Evolutionary conservation across 2,797 vertebrate species (phyloP), one percentile per base, ranked within the genome.

Genomic region (Silurus aristotelis): DNA sequence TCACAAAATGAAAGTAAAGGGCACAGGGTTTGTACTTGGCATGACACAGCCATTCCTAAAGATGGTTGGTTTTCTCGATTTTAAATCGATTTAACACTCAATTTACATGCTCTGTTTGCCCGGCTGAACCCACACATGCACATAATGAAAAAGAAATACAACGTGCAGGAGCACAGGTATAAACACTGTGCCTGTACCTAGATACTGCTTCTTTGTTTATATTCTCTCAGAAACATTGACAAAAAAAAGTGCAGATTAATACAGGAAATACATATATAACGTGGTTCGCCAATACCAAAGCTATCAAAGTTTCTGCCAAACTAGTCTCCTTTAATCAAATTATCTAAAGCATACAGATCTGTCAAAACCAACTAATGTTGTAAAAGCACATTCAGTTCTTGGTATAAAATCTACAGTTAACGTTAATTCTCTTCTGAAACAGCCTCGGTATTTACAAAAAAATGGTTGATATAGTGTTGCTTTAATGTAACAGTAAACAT

Each of bases 321-420:
- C 73, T 88, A 87, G 82, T 77, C 71, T 85, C 72, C 80, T 86
- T 78, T 77, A 60, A 67, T 66, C 91, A 91, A 87, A 82, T 90
- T 85, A 70, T 92, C 92, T 92, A 92, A 92, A 83, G 93, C 92
- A 91, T 93, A 87, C 58, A 92, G 83, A 94, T 92, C 93, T 90
- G 80, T 92, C 86, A 75, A 91, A 93, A 92, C 90, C 86, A 81
- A 94, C 85, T 93, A 87, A 55, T 87, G 92, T 93, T 96, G 91
- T 92, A 95, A 95, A 95, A 96, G 94, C 94, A 96, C 95, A 95
- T 95, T 94, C 94, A 95, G 93, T 92, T 93, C 83, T 89, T 58
- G 89, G 95, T 96, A 95, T 94, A 97, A 97, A 97, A 96, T 95
- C 93, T 93, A 93, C 92, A 94, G 92, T 93, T 92, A 92, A 92